phyloP scores from a whole-genome alignment of 1,140 invertebrate genomes.

The Cephus cinctus region DNA sequence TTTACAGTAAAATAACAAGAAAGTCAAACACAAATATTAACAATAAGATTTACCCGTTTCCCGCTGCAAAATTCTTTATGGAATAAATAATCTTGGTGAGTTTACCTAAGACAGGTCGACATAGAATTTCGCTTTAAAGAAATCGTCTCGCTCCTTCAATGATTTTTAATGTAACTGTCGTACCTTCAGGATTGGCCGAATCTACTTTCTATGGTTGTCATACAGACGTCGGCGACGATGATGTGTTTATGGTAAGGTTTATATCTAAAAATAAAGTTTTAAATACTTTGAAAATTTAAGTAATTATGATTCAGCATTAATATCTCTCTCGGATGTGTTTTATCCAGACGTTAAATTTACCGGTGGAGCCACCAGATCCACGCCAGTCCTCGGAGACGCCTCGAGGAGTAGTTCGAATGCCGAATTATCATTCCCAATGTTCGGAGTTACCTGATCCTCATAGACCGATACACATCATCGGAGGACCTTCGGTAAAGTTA shows the following conservation, averaged over 20 bases:
- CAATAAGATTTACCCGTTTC: neutral
- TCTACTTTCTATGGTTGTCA: slow-evolving; percentile 44
- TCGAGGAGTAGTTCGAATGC: slow-evolving; percentile 33
- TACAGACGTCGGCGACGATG: slow-evolving; percentile 75
- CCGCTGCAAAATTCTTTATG: neutral
- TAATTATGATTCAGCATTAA: slow-evolving; percentile 16
- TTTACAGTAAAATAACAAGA: neutral
- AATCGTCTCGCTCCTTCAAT: neutral
- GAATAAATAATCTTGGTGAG: slow-evolving; percentile 1
- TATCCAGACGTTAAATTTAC: slow-evolving; percentile 75
- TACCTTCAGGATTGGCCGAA: slow-evolving; percentile 61
- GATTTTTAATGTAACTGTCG: slow-evolving; percentile 9
- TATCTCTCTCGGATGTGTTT: too few relatives aligned
- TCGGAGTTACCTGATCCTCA: slow-evolving; percentile 41
- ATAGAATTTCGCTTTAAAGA: neutral
- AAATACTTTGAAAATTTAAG: slow-evolving; percentile 11
- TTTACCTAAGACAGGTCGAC: neutral
- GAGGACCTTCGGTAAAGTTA: slow-evolving; percentile 31
- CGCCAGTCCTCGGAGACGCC: slow-evolving; percentile 66
- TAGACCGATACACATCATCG: slow-evolving; percentile 44
- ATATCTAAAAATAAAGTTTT: slow-evolving; percentile 4
- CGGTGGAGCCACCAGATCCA: slow-evolving; percentile 69
- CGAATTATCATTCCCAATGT: slow-evolving; percentile 45
- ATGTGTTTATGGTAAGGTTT: slow-evolving; percentile 78
- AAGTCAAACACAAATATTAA: neutral